Percentiles rank a stretch among this genome's conserved stretches.
Evolutionary conservation across 2,113 vertebrate species (phyloP).

Genomic region (Sorex araneus): DNA sequence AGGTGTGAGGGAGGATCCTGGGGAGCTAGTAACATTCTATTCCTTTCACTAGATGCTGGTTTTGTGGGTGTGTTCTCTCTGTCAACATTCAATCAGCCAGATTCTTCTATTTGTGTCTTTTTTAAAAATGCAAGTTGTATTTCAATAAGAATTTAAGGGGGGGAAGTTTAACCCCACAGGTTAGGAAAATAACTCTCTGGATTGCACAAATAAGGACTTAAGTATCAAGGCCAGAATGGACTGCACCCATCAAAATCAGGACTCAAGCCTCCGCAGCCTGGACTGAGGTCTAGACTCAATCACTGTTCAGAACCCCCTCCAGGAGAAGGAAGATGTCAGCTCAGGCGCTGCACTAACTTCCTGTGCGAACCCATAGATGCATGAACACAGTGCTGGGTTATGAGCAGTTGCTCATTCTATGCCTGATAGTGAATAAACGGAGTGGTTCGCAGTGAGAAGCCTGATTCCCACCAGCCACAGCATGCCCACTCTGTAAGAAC

Average conservation of each 20-base stretch:
- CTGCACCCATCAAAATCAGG: background rate
- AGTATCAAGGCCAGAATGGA: background rate
- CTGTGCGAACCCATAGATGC: background rate
- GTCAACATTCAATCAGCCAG: background rate
- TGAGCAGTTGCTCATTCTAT: background rate
- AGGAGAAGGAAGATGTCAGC: background rate
- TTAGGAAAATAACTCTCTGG: constrained; percentile 13
- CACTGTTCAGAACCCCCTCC: background rate
- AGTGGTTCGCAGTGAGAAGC: background rate
- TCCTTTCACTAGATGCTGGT: background rate
- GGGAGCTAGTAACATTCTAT: background rate
- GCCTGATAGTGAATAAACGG: background rate
- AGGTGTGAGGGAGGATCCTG: background rate
- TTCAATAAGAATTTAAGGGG: background rate
- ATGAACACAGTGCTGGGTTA: background rate
- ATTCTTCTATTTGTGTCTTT: background rate
- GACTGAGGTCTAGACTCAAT: background rate
- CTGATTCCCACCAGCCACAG: background rate
- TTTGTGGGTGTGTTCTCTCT: background rate
- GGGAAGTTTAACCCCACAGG: background rate
- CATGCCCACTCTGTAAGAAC: background rate
- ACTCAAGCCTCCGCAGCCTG: background rate
- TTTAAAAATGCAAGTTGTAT: background rate
- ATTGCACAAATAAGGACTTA: background rate
- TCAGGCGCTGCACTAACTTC: background rate